A percentile compares a stretch with the other conserved stretches of the same genome.
Evolutionary conservation across 2,888 invertebrate species (phyloP).

Genomic region (Sepiola atlantica): DNA sequence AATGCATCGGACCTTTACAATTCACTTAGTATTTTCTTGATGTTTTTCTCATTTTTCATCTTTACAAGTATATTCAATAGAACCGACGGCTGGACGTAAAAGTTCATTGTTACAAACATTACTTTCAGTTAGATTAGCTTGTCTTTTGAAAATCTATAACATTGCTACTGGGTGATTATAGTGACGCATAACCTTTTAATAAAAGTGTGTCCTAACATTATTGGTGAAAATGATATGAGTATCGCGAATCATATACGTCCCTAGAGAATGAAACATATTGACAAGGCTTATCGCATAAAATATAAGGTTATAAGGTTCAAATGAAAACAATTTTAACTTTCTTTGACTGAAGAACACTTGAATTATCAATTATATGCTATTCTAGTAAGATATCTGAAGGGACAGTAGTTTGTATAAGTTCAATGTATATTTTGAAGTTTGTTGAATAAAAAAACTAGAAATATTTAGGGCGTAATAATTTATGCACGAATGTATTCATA

Average conservation of each 20-base stretch:
- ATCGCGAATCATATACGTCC: neutral
- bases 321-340: neutral
- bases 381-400: neutral
- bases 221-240: neutral
- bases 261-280: neutral
- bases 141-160: neutral
- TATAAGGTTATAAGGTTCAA: neutral
- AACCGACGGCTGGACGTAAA: neutral
- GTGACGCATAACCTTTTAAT: neutral
- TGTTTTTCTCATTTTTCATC: neutral
- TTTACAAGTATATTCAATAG: neutral
- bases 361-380: neutral
- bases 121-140: neutral
- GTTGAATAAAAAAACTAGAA: neutral
- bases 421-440: neutral
- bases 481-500: no score
- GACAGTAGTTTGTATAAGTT: neutral
- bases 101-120: neutral
- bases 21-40: neutral
- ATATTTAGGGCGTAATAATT: neutral
- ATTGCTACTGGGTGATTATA: neutral
- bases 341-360: neutral
- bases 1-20: neutral
- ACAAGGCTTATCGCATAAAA: neutral
- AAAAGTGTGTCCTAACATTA: neutral